Evolutionary conservation across 2,113 vertebrate species (phyloP).

Genomic region (Sander vitreus): DNA sequence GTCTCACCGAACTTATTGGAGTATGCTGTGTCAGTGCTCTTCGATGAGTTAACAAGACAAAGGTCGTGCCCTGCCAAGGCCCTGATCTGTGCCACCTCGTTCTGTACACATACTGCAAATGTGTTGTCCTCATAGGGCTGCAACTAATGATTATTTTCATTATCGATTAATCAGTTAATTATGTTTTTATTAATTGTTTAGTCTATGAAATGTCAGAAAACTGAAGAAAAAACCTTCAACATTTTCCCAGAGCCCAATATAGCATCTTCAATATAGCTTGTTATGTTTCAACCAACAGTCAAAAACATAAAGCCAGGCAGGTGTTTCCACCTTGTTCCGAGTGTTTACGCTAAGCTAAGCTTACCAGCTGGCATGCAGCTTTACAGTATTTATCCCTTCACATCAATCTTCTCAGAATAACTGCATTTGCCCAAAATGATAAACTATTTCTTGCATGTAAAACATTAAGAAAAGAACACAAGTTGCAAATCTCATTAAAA

Average conservation of each 20-base stretch:
- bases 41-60: constrained; percentile 49
- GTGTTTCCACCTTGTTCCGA: background rate
- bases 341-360: background rate
- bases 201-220: background rate
- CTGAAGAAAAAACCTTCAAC: background rate
- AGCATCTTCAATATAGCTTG: too few relatives aligned
- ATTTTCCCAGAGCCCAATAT: background rate
- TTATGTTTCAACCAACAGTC: background rate
- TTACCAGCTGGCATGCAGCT: background rate
- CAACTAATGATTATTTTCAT: background rate
- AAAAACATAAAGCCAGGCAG: background rate
- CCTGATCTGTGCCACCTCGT: constrained; percentile 41
- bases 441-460: background rate
- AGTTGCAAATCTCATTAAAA: background rate
- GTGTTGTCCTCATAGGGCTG: too few relatives aligned
- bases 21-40: constrained; percentile 44
- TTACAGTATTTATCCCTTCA: background rate
- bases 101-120: background rate
- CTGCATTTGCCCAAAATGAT: background rate
- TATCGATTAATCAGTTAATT: background rate
- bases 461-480: background rate
- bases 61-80: constrained; percentile 52
- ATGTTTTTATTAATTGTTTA: background rate
- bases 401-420: background rate
- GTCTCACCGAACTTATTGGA: constrained; percentile 19